Evolutionary conservation across 1,140 invertebrate species (phyloP), one percentile per base, ranked within the genome.

Genomic region (Orussus abietinus): DNA sequence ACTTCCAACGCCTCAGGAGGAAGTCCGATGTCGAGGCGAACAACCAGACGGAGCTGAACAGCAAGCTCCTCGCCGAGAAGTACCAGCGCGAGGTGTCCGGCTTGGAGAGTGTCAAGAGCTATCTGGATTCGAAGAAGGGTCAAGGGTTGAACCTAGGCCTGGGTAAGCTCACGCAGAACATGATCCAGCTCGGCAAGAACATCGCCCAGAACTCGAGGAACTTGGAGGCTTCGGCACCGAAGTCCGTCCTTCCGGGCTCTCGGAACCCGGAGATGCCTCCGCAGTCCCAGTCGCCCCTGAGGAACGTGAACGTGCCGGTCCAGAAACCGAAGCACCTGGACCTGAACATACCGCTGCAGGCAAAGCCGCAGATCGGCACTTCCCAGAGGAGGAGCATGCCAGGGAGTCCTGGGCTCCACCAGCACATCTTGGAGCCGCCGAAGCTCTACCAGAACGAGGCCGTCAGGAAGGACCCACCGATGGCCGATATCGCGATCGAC

Each of bases 81-180:
- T 72, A 67, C 30, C 66, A 71, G 14, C 51, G 63, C 4, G 68
- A 72, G 12, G 51, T 70, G 0, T 59, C 63, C 0, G 66, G 59
- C 0, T 32, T 72, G 12, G 67, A 72, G 22, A 69, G 58, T 13
- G 66, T 74, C 0, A 72, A 72, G n/a, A 70, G 61, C 46, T 72
- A 68, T 19, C 42, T 71, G 6, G 68, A 74, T 5, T 64, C 64
- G 0, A 65, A 70, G 9, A 70, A 70, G 13, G 56, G 55, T 0
- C 62, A 70, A 10, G 52, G 64, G 0, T 45, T 72, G 29, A 66
- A 66, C 5, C 26, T 61, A 7, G 61, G 67, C 5, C 21, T 60
- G 21, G 50, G 64, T 9, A 57, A 64, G 28, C 21, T 70, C 4
- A 66, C 65, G 0, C 65, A 68, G 21, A 69, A 69, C 26, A 68